Conservation (phyloP, 2,797 vertebrate genomes). For the Chaetophractus vellerosus region DNA sequence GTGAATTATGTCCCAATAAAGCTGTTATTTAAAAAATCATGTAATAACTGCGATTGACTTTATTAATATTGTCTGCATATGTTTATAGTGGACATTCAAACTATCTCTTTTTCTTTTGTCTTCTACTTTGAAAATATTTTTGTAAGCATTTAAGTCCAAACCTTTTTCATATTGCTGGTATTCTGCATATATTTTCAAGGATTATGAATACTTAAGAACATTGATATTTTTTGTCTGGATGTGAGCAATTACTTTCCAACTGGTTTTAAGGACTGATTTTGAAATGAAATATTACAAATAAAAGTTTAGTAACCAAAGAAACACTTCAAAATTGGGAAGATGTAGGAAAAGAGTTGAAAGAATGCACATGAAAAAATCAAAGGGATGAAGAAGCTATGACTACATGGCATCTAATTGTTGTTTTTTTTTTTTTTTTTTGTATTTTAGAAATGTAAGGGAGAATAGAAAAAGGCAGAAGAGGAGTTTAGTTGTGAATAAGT, state of each 20-base stretch:
- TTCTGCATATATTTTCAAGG: not conserved
- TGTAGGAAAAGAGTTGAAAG: not conserved
- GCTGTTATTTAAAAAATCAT: not conserved
- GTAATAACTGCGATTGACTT: not conserved
- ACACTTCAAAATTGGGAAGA: not conserved
- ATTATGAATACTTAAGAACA: not conserved
- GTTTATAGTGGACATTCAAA: not conserved
- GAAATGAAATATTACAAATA: not conserved
- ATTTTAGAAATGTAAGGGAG: not conserved
- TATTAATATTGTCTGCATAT: not conserved
- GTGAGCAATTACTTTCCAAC: not conserved
- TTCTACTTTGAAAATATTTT: not conserved
- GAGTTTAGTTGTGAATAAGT: not conserved
- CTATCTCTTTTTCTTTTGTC: not conserved
- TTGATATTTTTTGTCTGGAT: not conserved
- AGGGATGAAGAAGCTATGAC: not conserved
- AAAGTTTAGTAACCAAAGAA: not conserved
- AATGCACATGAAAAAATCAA: not conserved
- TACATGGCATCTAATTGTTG: not conserved
- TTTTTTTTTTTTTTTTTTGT: not conserved
- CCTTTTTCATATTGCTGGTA: not conserved
- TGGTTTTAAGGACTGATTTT: not conserved
- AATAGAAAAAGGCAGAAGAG: rapidly evolving
- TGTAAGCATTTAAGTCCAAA: not conserved
- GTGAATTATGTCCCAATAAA: not conserved